Evolutionary conservation across 2,797 vertebrate species (phyloP), one percentile per base, ranked within the genome.

Genomic region (Tapirus indicus): DNA sequence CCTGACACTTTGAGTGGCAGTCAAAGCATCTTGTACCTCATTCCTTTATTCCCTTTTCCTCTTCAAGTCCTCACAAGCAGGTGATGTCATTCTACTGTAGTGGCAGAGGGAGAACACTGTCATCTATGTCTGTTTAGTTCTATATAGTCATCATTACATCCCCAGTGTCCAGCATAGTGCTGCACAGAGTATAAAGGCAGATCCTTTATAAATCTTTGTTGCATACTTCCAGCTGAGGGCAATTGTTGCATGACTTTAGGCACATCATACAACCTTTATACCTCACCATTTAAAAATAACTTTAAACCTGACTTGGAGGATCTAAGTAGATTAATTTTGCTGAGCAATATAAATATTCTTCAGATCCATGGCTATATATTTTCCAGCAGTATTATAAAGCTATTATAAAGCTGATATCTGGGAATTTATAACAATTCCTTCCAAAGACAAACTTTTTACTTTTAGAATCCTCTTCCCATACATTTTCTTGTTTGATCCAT

Each of bases 301-400:
- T 68, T 94, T 88, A 71, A 95, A 60, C 68, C 74, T 74, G 64
- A 32, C 56, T 74, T 54, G 41, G 71, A 88, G 62, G 66, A 68
- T 85, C 41, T 94, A 88, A 90, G 80, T 29, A 38, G 58, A 80
- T 96, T 96, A 75, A 47, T 88, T 95, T 94, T 92, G 58, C 71
- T 72, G 90, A 90, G 44, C 35, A 79, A 58, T 87, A 79, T 82
- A 94, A 94, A 84, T 91, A 58, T 16, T 66, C 66, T 93, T 97
- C 38, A 64, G 75, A 95, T 92, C 60, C 23, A 1, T 25, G 44
- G n/a, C 29, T 68, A 44, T 74, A 6, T 47, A 72, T 80, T 94
- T 92, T 38, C 27, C 75, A 38, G 49, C 21, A 49, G 79, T 29
- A 16, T 27, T 52, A 52, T 52, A 52, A 23, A 44, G 11, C 54